phyloP scores from a whole-genome alignment of 2,888 invertebrate genomes.

The Agrochola litura region DNA sequence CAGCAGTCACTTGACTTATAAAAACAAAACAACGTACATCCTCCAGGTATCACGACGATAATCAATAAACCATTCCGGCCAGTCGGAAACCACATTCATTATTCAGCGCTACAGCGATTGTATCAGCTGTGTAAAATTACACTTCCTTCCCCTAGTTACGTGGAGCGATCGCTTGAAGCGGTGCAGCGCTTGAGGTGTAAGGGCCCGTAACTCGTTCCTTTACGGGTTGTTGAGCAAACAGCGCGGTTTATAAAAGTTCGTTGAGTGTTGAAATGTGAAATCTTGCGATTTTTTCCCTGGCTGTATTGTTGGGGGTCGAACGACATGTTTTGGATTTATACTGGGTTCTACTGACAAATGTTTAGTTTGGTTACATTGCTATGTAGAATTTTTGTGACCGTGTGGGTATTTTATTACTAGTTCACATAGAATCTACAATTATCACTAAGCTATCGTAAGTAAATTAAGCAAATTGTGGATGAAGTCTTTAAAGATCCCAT shows the following conservation, averaged over 20 bases:
- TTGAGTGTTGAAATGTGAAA: conserved; percentile 66
- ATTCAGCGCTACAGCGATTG: conserved; percentile 75
- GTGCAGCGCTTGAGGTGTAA: conserved; percentile 66
- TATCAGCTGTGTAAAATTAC: conserved; percentile 80
- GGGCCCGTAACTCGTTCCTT: conserved; percentile 70
- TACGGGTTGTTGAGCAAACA: conserved; percentile 71
- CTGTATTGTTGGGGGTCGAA: conserved; percentile 31
- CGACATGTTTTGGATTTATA: conserved; percentile 15
- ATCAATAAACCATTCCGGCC: conserved; percentile 72
- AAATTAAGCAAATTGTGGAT: no score
- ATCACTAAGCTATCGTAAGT: no score
- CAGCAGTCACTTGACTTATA: conserved; percentile 23
- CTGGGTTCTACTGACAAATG: not conserved
- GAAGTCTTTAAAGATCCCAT: no score
- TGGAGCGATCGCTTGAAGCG: conserved; percentile 65
- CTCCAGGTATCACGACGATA: conserved; percentile 61
- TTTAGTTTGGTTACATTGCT: conserved; percentile 2
- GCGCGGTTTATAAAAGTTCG: conserved; percentile 66
- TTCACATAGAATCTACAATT: not conserved
- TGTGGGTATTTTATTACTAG: not conserved
- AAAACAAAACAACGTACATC: conserved; percentile 47
- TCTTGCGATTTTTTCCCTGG: conserved; percentile 54
- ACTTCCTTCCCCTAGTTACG: conserved; percentile 72
- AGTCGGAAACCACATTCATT: conserved; percentile 76
- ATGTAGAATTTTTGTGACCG: not conserved